Conservation (phyloP, 2,113 vertebrate genomes). For the Euleptes europaea region DNA sequence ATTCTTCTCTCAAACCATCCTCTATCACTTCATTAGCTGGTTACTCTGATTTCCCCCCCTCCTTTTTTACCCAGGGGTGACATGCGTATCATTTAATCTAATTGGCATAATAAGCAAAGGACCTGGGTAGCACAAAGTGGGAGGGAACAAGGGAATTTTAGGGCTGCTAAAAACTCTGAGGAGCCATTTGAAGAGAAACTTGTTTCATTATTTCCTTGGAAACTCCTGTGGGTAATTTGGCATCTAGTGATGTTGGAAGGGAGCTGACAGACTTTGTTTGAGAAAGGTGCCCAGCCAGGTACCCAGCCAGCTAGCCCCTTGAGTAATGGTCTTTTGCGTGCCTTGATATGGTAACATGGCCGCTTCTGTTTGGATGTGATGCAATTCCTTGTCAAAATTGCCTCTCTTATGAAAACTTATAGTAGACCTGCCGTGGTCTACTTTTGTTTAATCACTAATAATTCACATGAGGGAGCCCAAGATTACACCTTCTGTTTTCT, state of each 20-base stretch:
- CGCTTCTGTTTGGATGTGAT: neutral
- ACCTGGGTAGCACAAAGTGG: slow-evolving; percentile 2
- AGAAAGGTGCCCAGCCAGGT: neutral
- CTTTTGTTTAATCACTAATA: neutral
- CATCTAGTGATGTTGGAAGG: neutral
- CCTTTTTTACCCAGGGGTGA: slow-evolving; percentile 28
- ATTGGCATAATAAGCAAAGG: slow-evolving; percentile 60
- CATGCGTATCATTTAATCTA: slow-evolving; percentile 54
- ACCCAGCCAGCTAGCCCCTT: neutral
- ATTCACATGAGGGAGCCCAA: neutral
- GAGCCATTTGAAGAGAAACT: slow-evolving; percentile 34
- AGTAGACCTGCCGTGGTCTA: no score
- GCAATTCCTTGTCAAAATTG: neutral
- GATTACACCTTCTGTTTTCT: neutral
- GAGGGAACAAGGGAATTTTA: slow-evolving; percentile 19
- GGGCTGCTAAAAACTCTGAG: neutral
- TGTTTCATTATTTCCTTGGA: slow-evolving; percentile 4
- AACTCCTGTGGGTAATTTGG: neutral
- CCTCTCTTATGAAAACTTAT: no score
- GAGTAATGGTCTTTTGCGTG: neutral
- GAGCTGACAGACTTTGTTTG: neutral
- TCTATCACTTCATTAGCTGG: slow-evolving; percentile 19
- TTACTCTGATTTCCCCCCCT: slow-evolving; percentile 22
- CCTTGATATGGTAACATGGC: neutral
- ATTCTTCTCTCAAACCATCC: slow-evolving; percentile 26